Evolutionary conservation across 2,113 vertebrate genomes (phyloP).

Genomic region (Xiphorhynchus elegans): DNA sequence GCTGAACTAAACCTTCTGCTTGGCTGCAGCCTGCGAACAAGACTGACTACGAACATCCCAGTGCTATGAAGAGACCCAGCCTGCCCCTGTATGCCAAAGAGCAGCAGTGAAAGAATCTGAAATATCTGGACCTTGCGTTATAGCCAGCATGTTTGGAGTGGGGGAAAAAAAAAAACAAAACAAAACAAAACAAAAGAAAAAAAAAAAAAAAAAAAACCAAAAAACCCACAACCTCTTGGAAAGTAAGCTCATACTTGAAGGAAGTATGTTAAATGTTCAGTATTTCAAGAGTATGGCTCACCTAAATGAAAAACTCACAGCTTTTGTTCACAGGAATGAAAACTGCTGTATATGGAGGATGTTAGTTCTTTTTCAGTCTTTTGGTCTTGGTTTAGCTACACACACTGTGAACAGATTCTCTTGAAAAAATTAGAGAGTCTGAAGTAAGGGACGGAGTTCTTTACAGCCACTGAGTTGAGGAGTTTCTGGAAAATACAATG

Average conservation of each 20-base stretch:
- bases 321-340: not conserved
- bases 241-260: not conserved
- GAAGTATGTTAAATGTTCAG: not conserved
- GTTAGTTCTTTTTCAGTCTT: not conserved
- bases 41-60: not conserved
- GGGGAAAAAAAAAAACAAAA: too few relatives aligned
- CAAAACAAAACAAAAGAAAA: too few relatives aligned
- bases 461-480: not conserved
- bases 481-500: not conserved
- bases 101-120: not conserved
- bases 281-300: not conserved
- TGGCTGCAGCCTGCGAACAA: constrained; percentile 12
- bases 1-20: constrained; percentile 38
- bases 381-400: not conserved
- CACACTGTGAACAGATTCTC: not conserved
- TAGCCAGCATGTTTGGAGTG: not conserved
- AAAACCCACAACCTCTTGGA: not conserved
- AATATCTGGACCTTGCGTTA: not conserved
- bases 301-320: not conserved
- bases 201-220: too few relatives aligned
- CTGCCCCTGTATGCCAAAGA: not conserved
- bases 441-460: not conserved
- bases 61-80: not conserved
- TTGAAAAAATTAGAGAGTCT: not conserved
- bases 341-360: rapidly evolving